Evolutionary conservation across 2,888 invertebrate genomes (phyloP), one percentile per base, ranked within the genome.

Genomic region (Drosophila suboccidentalis): DNA sequence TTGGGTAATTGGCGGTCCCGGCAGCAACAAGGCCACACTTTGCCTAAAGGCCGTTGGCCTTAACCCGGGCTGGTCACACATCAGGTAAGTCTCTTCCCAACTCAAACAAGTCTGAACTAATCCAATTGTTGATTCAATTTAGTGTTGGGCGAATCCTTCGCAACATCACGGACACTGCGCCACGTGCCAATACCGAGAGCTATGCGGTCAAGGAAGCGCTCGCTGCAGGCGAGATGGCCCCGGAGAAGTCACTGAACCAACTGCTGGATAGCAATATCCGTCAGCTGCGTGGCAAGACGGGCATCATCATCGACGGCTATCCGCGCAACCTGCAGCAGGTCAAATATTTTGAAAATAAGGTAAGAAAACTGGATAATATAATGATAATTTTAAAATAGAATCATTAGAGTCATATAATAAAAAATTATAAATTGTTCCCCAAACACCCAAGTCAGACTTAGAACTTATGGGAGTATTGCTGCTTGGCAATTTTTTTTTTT

Each of bases 221-320:
- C 72, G 94, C 95, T 46, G 95, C 95, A 0, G 98, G 98, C 0
- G 97, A 98, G 90, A 94, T 97, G 93, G 97, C 96, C 0, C 95
- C 96, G 0, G 94, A 96, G 90, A 97, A 97, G 34, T 94, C 96
- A 41, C 95, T 98, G 1, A 94, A 96, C 91, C 95, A 95, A 72
- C 93, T 98, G 46, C 94, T 99, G 53, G 95, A 96, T 66, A 94
- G 93, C 1, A 95, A 96, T 32, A 94, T 97, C 75, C 90, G 89
- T 0, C 94, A 94, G 43, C 93, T 95, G 69, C 93, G 93, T 41
- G 95, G 95, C 8, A 95, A 95, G 22, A 94, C 94, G 66, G 98
- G 98, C 4, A 95, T 98, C 66, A 95, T 99, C 64, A 95, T 99
- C 61, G 99, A 99, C 89, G 99, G 99, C 0, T 99, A 97, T 92